Base-by-base conservation (phyloP, 2,888 invertebrate genomes). In the Platynereis dumerilii region DNA sequence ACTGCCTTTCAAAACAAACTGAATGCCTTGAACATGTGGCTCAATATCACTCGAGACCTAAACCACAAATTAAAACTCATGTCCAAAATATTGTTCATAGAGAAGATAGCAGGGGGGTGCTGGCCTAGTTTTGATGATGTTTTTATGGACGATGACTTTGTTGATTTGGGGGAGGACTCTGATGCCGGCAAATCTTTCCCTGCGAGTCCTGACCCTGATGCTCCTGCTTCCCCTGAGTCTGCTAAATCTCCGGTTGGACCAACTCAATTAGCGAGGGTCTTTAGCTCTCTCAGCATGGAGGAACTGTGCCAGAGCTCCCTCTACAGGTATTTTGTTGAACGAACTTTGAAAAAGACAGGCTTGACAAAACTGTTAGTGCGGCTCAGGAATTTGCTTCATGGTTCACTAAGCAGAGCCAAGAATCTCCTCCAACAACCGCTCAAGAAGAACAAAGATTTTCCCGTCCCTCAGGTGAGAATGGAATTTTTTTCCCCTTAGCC, bases 11-110 rank as follows among this genome's bases (percentile, higher is more conserved):
- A 88, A 29, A 87, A 88, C 60, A 86, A 90, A 75, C 87, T 91
- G 12, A 90, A 91, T 84, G 91, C 93, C 15, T 90, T 96, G 88
- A 93, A 92, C 78, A 86, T 94, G 1, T 96, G 96, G 95, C 92
- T 91, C 83, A 96, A 96, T 84, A 91, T 92, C 81, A 92, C 92
- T 0, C 88, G 89, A 74, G 92, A 93, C 83, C 90, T 94, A 83
- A 89, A 92, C 58, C 87, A 93, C 61, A 93, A 92, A 83, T 85
- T 96, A 72, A 86, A 91, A 68, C 90, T 92, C 68, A 74, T 87
- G 64, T 83, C 84, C n/a, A 77, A 79, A 62, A 72, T 83, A 29
- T 76, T 81, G n/a, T 69, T 76, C 15, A 53, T 71, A 26, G 74
- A 78, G 56, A 66, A 73, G 12, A 71, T 73, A 28, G 75, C 77